Conservation (phyloP, 2,113 vertebrate species). For the Neogale vison region DNA sequence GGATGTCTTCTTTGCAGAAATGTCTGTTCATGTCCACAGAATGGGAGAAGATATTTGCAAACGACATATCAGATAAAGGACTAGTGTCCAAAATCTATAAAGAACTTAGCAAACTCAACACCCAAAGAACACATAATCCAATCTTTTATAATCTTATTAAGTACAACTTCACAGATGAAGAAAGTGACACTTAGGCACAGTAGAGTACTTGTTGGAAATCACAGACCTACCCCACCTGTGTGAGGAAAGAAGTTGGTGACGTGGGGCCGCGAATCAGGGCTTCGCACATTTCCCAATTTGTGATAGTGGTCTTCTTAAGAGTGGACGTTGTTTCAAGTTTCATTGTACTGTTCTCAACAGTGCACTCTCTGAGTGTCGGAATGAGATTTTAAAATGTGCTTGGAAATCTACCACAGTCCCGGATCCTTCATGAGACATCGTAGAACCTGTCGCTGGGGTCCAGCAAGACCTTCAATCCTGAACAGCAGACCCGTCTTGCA, state of each 20-base stretch:
- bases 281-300: not conserved
- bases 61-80: too few species aligned
- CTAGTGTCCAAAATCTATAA: too few species aligned
- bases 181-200: not conserved
- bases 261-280: fast-evolving
- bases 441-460: not conserved
- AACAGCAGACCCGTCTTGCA: not conserved
- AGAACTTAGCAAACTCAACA: too few species aligned
- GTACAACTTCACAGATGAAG: not conserved
- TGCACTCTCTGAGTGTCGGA: not conserved
- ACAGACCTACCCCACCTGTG: too few species aligned
- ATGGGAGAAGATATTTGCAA: too few species aligned
- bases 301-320: not conserved
- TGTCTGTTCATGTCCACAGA: too few species aligned
- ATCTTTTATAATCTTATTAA: not conserved
- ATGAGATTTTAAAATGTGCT: not conserved
- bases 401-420: not conserved
- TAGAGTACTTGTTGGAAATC: not conserved
- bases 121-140: too few species aligned
- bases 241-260: not conserved
- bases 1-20: too few species aligned
- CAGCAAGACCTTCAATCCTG: not conserved
- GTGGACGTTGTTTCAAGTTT: not conserved
- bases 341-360: not conserved
- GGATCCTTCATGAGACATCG: not conserved